A percentile compares a stretch with the other conserved stretches of the same genome.
phyloP scores from a whole-genome alignment of 1,140 invertebrate genomes.

The Leptinotarsa texana region DNA sequence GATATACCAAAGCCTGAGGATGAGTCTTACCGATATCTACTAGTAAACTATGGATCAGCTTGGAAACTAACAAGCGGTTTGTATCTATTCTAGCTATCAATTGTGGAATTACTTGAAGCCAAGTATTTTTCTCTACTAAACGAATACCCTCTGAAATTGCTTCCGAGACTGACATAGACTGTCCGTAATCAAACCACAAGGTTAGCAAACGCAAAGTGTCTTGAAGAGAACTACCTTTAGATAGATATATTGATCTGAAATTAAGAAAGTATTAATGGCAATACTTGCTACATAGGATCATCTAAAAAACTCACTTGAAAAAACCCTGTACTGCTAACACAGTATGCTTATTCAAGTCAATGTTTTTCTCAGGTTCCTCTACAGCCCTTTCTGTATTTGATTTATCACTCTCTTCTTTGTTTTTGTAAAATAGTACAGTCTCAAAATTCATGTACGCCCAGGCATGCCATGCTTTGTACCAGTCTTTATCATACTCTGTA shows the following conservation, averaged over 20 bases:
- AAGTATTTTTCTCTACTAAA: constrained; percentile 95
- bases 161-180: constrained; percentile 91
- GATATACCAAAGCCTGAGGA: constrained; percentile 93
- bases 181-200: constrained; percentile 94
- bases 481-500: constrained; percentile 83
- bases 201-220: constrained; percentile 93
- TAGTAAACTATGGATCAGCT: constrained; percentile 89
- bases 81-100: constrained; percentile 97
- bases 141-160: constrained; percentile 90
- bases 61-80: constrained; percentile 80
- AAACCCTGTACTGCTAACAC: constrained; percentile 95
- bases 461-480: constrained; percentile 98
- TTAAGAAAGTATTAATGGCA: constrained; percentile 8
- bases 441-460: constrained; percentile 99
- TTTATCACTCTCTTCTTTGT: constrained; percentile 59
- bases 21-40: constrained; percentile 93
- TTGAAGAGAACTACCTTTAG: constrained; percentile 93
- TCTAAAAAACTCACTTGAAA: constrained; percentile 48
- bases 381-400: constrained; percentile 49
- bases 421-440: constrained; percentile 90
- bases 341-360: constrained; percentile 75
- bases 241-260: constrained; percentile 86
- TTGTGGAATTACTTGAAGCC: constrained; percentile 99
- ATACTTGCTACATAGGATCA: background rate
- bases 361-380: constrained; percentile 49